These are phyloP conservation scores for Diglossa brunneiventris DNA, from an alignment of 2,113 vertebrate genomes.

Conservation along the genomic window DNA sequence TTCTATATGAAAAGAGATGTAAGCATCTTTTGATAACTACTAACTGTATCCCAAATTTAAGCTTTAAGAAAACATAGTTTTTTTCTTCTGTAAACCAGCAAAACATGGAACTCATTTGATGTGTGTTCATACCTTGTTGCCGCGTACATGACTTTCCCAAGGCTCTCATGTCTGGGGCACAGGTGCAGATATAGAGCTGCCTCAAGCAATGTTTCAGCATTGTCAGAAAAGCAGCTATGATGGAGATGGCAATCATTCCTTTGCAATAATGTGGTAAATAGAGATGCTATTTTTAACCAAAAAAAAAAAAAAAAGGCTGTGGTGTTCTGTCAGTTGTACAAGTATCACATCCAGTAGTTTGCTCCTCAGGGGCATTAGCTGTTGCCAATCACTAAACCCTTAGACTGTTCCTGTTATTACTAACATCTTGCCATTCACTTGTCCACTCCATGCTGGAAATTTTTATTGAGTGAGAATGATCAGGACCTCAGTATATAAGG, in stretches of 20 bases:
- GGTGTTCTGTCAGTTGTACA: not conserved
- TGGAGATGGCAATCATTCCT: not conserved
- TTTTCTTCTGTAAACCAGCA: not conserved
- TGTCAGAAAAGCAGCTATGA: not conserved
- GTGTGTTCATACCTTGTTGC: not conserved
- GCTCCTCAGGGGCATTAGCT: not conserved
- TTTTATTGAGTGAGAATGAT: not conserved
- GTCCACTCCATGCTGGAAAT: not conserved
- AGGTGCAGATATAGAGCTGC: not conserved
- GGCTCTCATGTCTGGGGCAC: not conserved
- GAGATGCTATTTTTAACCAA: not conserved
- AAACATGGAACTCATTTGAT: not conserved
- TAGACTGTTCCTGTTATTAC: not conserved
- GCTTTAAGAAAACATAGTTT: not conserved
- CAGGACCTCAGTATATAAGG: not conserved
- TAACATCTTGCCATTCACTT: not conserved
- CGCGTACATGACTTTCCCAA: not conserved
- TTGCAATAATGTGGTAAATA: not conserved
- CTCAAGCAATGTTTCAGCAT: not conserved
- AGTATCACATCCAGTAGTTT: not conserved
- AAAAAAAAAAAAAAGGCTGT: not conserved
- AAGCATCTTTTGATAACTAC: not conserved
- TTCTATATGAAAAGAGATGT: not conserved
- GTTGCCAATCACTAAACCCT: not conserved
- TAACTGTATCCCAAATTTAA: not conserved